Conservation (phyloP, 2,113 vertebrate genomes). For the Psilopsiagon aymara region DNA sequence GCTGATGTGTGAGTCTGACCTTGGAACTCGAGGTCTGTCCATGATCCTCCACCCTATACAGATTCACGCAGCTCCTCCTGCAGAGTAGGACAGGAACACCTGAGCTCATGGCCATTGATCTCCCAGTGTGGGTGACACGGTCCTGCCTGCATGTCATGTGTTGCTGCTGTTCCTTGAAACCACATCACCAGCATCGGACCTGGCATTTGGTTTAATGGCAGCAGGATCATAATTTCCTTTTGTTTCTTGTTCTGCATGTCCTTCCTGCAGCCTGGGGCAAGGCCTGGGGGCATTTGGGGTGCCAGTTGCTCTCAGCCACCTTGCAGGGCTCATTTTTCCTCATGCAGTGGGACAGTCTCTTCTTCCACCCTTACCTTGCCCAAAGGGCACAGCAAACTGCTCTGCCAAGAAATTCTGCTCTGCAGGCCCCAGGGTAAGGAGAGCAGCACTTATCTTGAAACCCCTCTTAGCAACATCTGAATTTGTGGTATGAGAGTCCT, state of each 20-base stretch:
- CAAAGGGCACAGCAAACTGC: not conserved
- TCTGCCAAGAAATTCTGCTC: not conserved
- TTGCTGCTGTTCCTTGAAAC: not conserved
- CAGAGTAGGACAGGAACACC: not conserved
- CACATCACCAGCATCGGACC: accelerated
- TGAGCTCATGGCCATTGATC: not conserved
- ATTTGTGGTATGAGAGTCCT: not conserved
- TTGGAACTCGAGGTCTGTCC: accelerated
- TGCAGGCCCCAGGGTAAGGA: not conserved
- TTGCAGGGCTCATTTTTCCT: not conserved
- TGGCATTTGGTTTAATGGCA: not conserved
- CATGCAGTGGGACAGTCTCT: not conserved
- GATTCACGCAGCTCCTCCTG: not conserved
- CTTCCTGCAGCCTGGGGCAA: not conserved
- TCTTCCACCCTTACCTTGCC: not conserved
- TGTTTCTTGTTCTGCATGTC: not conserved
- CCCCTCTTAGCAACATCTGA: not conserved
- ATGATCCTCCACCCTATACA: accelerated
- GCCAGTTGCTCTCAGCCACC: not conserved
- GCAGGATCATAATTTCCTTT: not conserved
- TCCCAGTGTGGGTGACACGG: not conserved
- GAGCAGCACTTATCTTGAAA: not conserved
- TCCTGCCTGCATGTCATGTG: not conserved
- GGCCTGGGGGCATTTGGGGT: not conserved
- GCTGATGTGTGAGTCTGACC: not conserved